These are phyloP conservation scores for Percina caprodes DNA, from an alignment of 2,113 vertebrate species.

Conservation along the genomic window DNA sequence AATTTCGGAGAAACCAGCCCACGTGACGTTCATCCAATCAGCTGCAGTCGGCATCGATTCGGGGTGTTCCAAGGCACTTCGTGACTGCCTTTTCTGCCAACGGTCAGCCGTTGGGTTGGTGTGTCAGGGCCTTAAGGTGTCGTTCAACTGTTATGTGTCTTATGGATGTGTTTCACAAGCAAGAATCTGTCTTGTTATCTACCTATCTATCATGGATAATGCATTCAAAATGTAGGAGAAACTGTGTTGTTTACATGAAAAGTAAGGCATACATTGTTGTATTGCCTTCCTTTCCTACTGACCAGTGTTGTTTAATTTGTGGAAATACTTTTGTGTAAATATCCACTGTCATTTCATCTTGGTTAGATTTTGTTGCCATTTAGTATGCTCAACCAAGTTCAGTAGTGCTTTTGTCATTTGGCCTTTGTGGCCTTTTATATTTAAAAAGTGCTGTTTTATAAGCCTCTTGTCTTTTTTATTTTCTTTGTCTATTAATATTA, in stretches of 20 bases:
- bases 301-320: conserved; percentile 13
- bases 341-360: conserved; percentile 11
- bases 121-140: not conserved
- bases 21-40: no score
- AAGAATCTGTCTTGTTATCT: conserved; percentile 25
- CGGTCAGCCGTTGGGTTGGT: no score
- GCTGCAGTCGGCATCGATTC: no score
- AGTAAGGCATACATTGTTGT: not conserved
- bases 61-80: no score
- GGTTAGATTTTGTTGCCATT: conserved; percentile 40
- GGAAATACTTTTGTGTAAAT: conserved; percentile 9
- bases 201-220: no score
- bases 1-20: no score
- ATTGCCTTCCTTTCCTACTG: not conserved
- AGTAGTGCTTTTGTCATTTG: conserved; percentile 47
- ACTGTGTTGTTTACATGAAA: conserved; percentile 21
- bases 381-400: conserved; percentile 10
- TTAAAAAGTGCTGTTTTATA: conserved; percentile 59
- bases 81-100: no score
- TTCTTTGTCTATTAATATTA: conserved; percentile 46
- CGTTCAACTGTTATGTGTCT: conserved; percentile 18
- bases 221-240: conserved; percentile 20
- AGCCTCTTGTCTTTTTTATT: conserved; percentile 61
- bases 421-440: conserved; percentile 47
- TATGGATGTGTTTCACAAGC: conserved; percentile 26